These are phyloP conservation scores for Conus ventricosus DNA, from an alignment of 1,140 invertebrate genomes.

Conservation along the genomic window DNA sequence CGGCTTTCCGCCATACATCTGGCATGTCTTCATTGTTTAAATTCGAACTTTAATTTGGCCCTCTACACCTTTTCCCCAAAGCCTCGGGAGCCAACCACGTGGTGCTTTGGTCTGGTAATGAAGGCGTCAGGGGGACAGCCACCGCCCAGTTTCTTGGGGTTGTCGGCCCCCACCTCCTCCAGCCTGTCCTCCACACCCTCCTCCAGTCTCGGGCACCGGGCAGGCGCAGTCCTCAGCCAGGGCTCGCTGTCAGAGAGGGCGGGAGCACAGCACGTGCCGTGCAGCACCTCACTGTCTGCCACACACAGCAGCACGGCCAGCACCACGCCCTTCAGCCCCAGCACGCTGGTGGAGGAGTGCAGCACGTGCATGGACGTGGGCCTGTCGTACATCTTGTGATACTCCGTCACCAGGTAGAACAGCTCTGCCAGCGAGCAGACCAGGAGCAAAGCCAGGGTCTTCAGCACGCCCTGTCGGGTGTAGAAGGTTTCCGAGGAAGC, in stretches of 20 bases:
- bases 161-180: too few species aligned
- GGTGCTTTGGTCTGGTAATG: not conserved
- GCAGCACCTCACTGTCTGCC: slow-evolving; percentile 20
- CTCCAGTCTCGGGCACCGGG: not conserved
- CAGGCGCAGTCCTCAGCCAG: not conserved
- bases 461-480: slow-evolving; percentile 29
- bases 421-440: slow-evolving; percentile 21
- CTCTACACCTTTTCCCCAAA: not conserved
- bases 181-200: not conserved
- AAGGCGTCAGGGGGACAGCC: not conserved
- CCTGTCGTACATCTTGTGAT: slow-evolving; percentile 15
- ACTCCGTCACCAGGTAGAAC: slow-evolving; percentile 16
- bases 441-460: slow-evolving; percentile 5
- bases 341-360: not conserved
- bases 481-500: slow-evolving; percentile 32
- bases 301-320: slow-evolving; percentile 13
- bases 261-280: slow-evolving; percentile 23
- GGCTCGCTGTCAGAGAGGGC: not conserved
- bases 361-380: not conserved
- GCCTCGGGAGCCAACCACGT: not conserved
- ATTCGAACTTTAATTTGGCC: too few species aligned
- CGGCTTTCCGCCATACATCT: too few species aligned
- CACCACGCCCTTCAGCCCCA: slow-evolving; percentile 9
- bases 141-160: not conserved
- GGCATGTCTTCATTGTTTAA: too few species aligned